Conservation (phyloP, 1,140 invertebrate genomes). For the Episyrphus balteatus region DNA sequence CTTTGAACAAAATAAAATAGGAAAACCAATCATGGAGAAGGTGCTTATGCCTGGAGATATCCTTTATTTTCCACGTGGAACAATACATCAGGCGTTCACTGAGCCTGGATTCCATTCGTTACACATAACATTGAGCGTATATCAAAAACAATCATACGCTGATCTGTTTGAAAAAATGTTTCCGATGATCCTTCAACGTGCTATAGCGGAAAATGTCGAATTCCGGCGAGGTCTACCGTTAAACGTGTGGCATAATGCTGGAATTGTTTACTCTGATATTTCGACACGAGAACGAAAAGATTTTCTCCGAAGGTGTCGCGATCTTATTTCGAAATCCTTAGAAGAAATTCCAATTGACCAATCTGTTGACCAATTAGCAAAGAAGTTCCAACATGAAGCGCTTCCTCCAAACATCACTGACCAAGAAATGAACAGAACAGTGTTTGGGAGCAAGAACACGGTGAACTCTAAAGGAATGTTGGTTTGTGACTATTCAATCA, state of each 20-base stretch:
- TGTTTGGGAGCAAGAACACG: slow-evolving; percentile 55
- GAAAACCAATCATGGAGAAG: slow-evolving; percentile 66
- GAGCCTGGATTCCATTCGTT: slow-evolving; percentile 69
- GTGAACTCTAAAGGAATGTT: slow-evolving; percentile 54
- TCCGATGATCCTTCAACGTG: slow-evolving; percentile 60
- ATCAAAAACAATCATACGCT: slow-evolving; percentile 81
- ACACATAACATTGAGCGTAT: slow-evolving; percentile 85
- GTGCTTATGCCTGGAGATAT: slow-evolving; percentile 78
- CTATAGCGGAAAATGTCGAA: slow-evolving; percentile 56
- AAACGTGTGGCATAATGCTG: slow-evolving; percentile 63
- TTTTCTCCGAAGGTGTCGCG: slow-evolving; percentile 48
- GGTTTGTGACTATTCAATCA: slow-evolving; percentile 50
- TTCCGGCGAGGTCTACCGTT: slow-evolving; percentile 72
- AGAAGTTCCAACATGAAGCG: slow-evolving; percentile 73
- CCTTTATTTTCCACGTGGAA: slow-evolving; percentile 85
- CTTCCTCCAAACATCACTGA: slow-evolving; percentile 66
- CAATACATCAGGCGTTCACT: slow-evolving; percentile 82
- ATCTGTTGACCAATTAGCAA: slow-evolving; percentile 75
- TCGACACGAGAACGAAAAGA: slow-evolving; percentile 39
- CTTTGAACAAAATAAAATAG: slow-evolving; percentile 65
- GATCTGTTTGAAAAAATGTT: slow-evolving; percentile 78
- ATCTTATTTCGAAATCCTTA: slow-evolving; percentile 42
- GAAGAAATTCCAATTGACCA: slow-evolving; percentile 62
- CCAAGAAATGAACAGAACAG: slow-evolving; percentile 53
- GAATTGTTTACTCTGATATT: slow-evolving; percentile 48